Evolutionary conservation across 2,888 invertebrate species (phyloP), one percentile per base, ranked within the genome.

Genomic region (Eumerus sabulonum): DNA sequence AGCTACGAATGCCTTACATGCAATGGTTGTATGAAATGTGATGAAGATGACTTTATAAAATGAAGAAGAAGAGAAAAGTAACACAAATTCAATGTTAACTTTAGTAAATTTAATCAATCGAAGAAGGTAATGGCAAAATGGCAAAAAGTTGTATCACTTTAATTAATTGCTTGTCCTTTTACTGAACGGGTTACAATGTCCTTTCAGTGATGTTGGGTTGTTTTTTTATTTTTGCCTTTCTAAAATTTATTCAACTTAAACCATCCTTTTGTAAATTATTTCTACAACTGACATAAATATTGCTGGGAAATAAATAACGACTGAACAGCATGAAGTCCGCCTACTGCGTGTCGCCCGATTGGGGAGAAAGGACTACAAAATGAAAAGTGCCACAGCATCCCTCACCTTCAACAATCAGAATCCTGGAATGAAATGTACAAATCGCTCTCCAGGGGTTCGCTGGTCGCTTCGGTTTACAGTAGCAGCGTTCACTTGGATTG

Each of bases 391-490:
- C 59, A 50, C 68, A 64, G 48, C 68, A 38, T 48, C 50, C 68
- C 51, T 18, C 19, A 54, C 63, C 67, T 50, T 44, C 9, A 42
- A 57, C 51, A 57, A 47, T 53, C 56, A 66, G 48, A 40, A 11
- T 40, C 45, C 60, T 35, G 35, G 17, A 68, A 47, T 63, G 68
- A 79, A 79, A 74, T 70, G 68, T 73, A 74, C 74, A 79, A 73
- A 79, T 74, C 73, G 73, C 74, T 73, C 79, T 79, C 79, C 68
- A 60, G 74, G 74, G 79, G 79, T 79, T 79, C 74, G 74, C 68
- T 70, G 79, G 79, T 59, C 79, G 79, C 68, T 79, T 79, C 79
- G 79, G 74, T 74, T 79, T 79, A 73, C 77, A 73, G 54, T 73
- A 63, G 48, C 44, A 19, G 48, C 56, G 53, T 51, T 38, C 27